These are phyloP conservation scores for Glaucomys volans DNA, from an alignment of 2,113 vertebrate species.

Conservation along the genomic window DNA sequence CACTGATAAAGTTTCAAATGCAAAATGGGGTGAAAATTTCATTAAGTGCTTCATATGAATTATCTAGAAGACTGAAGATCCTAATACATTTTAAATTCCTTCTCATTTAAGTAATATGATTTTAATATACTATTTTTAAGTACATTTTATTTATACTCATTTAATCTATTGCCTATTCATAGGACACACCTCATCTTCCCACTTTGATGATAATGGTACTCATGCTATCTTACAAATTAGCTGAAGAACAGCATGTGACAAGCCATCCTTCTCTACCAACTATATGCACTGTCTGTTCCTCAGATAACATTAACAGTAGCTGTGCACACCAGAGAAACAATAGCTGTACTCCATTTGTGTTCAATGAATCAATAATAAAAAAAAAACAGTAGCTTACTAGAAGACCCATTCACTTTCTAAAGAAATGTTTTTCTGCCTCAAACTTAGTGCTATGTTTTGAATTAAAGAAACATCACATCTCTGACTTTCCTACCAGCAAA, in stretches of 20 bases:
- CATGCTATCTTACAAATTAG: neutral
- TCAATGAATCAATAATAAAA: too few species aligned
- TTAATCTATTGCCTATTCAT: neutral
- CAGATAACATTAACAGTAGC: slow-evolving; percentile 39
- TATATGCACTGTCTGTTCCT: neutral
- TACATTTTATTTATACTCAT: slow-evolving; percentile 39
- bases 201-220: neutral
- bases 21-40: slow-evolving; percentile 59
- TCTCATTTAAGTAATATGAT: slow-evolving; percentile 10
- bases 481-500: slow-evolving; percentile 22
- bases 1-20: slow-evolving; percentile 48
- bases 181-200: neutral
- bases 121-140: slow-evolving; percentile 58
- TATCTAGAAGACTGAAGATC: slow-evolving; percentile 11
- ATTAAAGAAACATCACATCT: slow-evolving; percentile 10
- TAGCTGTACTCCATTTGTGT: too few species aligned
- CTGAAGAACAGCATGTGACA: slow-evolving; percentile 47
- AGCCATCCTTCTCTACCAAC: neutral
- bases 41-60: slow-evolving; percentile 29
- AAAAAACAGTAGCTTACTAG: slow-evolving; percentile 48
- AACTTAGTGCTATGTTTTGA: slow-evolving; percentile 33
- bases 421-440: slow-evolving; percentile 45
- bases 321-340: too few species aligned
- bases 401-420: neutral
- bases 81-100: slow-evolving; percentile 54